phyloP scores from a whole-genome alignment of 2,113 vertebrate species.

The Abramis brama region DNA sequence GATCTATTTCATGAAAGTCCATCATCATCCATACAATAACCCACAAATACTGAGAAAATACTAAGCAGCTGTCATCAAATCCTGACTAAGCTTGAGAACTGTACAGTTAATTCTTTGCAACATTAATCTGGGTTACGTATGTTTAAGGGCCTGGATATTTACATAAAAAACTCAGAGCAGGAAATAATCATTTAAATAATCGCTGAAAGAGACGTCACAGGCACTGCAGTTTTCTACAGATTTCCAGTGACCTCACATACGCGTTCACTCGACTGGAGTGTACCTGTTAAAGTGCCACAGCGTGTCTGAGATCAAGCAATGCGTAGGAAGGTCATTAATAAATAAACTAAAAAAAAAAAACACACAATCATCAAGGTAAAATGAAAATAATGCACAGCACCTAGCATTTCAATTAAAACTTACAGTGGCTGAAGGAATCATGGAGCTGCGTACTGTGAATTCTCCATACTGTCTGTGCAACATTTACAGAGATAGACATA shows the following conservation, averaged over 20 bases:
- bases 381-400: constrained; percentile 41
- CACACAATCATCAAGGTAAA: constrained; percentile 2
- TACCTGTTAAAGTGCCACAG: constrained; percentile 33
- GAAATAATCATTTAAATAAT: constrained; percentile 7
- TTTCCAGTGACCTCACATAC: background rate
- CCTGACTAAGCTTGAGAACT: constrained; percentile 33
- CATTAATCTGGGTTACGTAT: constrained; percentile 39
- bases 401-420: constrained; percentile 44
- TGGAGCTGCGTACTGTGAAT: background rate
- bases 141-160: constrained; percentile 46
- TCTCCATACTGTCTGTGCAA: constrained; percentile 25
- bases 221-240: background rate
- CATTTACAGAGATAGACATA: constrained; percentile 44
- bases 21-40: background rate
- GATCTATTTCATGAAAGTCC: background rate
- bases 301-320: constrained; percentile 23
- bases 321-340: constrained; percentile 17
- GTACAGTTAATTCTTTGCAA: constrained; percentile 24
- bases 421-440: constrained; percentile 24
- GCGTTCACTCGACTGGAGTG: background rate
- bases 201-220: background rate
- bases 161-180: constrained; percentile 20
- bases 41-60: constrained; percentile 22
- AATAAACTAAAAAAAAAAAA: background rate
- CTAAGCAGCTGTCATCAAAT: constrained; percentile 33